Conservation (phyloP, 2,797 vertebrate genomes). For the Tachyglossus aculeatus region DNA sequence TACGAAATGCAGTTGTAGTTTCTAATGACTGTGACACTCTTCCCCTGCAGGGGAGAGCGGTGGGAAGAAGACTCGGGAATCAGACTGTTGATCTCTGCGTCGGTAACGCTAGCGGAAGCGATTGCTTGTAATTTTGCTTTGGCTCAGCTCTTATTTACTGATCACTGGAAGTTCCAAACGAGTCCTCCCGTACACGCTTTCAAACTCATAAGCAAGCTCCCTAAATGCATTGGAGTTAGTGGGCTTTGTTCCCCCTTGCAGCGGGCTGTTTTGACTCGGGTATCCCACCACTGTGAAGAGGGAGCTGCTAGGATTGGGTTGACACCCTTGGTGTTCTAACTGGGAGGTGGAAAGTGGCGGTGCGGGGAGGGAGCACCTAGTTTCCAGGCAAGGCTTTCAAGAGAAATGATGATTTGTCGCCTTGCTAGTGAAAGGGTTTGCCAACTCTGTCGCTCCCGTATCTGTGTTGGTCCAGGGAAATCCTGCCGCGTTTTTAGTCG, state of each 20-base stretch:
- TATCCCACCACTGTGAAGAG: too few species aligned
- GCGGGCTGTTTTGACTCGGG: too few species aligned
- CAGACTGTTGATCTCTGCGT: conserved; percentile 66
- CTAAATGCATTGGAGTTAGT: conserved; percentile 18
- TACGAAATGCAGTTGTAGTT: conserved; percentile 49
- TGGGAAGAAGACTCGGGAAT: conserved; percentile 66
- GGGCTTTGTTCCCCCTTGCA: conserved; percentile 31
- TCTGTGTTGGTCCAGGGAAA: too few species aligned
- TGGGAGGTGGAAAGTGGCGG: too few species aligned
- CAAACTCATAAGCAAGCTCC: conserved; percentile 41
- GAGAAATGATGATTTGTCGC: too few species aligned
- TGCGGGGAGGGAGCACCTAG: too few species aligned
- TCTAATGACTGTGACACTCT: conserved; percentile 63
- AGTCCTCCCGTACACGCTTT: conserved; percentile 47
- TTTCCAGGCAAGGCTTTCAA: too few species aligned
- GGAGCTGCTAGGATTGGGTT: too few species aligned
- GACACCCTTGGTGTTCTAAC: too few species aligned
- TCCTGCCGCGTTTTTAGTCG: conserved; percentile 33
- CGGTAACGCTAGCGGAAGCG: conserved; percentile 63
- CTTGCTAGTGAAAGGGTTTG: too few species aligned
- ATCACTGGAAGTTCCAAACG: conserved; percentile 52
- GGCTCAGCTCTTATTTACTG: conserved; percentile 52
- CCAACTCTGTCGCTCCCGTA: too few species aligned
- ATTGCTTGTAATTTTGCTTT: conserved; percentile 62
- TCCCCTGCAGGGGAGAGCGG: conserved; percentile 62